Conservation (phyloP, 1,140 invertebrate species). For the Drosophila arawakana region DNA sequence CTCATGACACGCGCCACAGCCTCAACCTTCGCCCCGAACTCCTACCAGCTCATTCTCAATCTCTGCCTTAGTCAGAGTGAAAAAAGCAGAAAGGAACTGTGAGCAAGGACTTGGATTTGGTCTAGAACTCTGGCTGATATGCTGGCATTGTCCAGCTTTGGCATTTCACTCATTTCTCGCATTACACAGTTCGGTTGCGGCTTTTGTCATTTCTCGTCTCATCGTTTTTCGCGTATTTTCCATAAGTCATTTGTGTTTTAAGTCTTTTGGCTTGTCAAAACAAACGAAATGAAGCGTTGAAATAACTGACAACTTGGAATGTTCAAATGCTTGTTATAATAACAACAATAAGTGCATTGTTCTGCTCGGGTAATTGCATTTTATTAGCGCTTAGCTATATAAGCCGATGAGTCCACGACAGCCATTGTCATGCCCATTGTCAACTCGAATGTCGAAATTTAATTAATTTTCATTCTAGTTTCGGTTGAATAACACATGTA, state of each 20-base stretch:
- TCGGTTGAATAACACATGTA: conserved; percentile 22
- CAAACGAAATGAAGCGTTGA: conserved; percentile 60
- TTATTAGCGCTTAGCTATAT: conserved; percentile 63
- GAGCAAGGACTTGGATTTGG: conserved; percentile 4
- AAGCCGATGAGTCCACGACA: conserved; percentile 14
- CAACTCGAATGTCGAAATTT: conserved; percentile 60
- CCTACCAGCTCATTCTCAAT: not conserved
- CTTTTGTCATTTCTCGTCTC: conserved; percentile 59
- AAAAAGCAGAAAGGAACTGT: not conserved
- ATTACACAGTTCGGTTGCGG: conserved; percentile 46
- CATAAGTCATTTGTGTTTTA: conserved; percentile 60
- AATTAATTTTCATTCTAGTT: conserved; percentile 51
- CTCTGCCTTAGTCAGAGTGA: conserved; percentile 17
- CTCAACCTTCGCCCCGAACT: conserved; percentile 19
- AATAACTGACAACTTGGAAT: conserved; percentile 43
- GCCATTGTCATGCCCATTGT: conserved; percentile 37
- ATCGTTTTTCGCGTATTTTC: conserved; percentile 4
- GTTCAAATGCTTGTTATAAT: conserved; percentile 24
- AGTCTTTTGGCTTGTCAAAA: conserved; percentile 61
- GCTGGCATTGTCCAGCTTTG: conserved; percentile 56
- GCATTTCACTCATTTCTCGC: conserved; percentile 45
- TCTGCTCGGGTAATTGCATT: conserved; percentile 67
- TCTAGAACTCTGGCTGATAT: conserved; percentile 28
- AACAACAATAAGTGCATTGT: conserved; percentile 30
- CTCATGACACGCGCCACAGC: conserved; percentile 71